Evolutionary conservation across 1,140 invertebrate species (phyloP).

Genomic region (Branchinecta lynchi): DNA sequence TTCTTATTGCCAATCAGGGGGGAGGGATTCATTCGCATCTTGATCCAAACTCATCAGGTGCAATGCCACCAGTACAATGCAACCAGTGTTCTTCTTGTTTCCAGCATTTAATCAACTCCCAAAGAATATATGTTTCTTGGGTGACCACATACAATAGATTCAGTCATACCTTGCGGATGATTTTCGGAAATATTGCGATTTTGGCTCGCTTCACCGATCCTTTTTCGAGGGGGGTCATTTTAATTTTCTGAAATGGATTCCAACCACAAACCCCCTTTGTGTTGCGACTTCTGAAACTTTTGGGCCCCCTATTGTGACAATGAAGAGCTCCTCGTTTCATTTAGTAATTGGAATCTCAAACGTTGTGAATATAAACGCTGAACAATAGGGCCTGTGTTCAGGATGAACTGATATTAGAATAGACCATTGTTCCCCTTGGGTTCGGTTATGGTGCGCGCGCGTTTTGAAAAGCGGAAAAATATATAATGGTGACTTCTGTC

Average conservation of each 20-base stretch:
- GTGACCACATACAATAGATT: background rate
- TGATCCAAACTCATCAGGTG: no score
- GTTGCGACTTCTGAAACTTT: background rate
- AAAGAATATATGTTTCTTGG: background rate
- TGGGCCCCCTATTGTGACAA: conserved; percentile 1
- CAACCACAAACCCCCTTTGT: conserved; percentile 8
- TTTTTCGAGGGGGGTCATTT: background rate
- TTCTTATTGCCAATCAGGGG: no score
- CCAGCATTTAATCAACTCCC: no score
- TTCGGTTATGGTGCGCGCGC: background rate
- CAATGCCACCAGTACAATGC: no score
- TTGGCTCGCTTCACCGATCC: background rate
- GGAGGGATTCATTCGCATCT: no score
- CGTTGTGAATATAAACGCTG: conserved; percentile 1
- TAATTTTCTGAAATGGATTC: background rate
- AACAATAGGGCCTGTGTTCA: background rate
- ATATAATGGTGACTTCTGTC: no score
- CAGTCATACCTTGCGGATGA: background rate
- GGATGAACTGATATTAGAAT: background rate
- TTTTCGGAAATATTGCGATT: conserved; percentile 2
- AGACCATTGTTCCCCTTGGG: background rate
- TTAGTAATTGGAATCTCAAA: conserved; percentile 3
- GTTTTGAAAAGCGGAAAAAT: no score
- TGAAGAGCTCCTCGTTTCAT: background rate
- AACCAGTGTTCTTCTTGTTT: no score